Conservation (phyloP, 2,888 invertebrate species). For the Meteorus colon region DNA sequence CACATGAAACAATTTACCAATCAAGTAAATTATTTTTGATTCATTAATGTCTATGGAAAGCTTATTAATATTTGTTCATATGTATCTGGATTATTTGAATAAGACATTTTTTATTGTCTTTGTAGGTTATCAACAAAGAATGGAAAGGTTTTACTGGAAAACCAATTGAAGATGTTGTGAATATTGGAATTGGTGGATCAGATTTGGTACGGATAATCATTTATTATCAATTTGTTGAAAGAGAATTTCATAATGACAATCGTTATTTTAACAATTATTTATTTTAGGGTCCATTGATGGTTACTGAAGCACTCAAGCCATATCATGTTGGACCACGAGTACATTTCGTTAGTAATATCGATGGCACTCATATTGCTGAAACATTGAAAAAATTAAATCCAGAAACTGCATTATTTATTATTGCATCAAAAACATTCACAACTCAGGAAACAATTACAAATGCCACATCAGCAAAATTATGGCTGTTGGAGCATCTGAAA, state of each 20-base stretch:
- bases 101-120: constrained; percentile 26
- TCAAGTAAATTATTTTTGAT: constrained; percentile 75
- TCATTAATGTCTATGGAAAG: constrained; percentile 2
- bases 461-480: constrained; percentile 96
- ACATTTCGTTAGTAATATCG: constrained; percentile 99
- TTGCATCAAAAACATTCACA: constrained; percentile 99
- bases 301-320: constrained; percentile 96
- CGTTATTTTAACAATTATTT: not conserved
- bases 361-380: constrained; percentile 98
- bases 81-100: not conserved
- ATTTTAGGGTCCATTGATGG: constrained; percentile 94
- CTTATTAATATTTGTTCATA: not conserved
- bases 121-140: constrained; percentile 65
- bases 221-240: not conserved
- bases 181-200: constrained; percentile 99
- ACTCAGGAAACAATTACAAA: constrained; percentile 99
- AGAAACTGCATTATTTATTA: constrained; percentile 97
- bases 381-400: constrained; percentile 91
- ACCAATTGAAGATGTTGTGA: constrained; percentile 96
- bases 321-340: constrained; percentile 89
- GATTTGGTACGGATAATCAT: constrained; percentile 81
- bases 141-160: constrained; percentile 84
- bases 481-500: constrained; percentile 91
- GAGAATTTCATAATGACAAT: not conserved
- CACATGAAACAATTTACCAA: constrained; percentile 97